These are phyloP conservation scores for Drosophila mauritiana DNA, from an alignment of 1,140 invertebrate genomes.

Conservation along the genomic window DNA sequence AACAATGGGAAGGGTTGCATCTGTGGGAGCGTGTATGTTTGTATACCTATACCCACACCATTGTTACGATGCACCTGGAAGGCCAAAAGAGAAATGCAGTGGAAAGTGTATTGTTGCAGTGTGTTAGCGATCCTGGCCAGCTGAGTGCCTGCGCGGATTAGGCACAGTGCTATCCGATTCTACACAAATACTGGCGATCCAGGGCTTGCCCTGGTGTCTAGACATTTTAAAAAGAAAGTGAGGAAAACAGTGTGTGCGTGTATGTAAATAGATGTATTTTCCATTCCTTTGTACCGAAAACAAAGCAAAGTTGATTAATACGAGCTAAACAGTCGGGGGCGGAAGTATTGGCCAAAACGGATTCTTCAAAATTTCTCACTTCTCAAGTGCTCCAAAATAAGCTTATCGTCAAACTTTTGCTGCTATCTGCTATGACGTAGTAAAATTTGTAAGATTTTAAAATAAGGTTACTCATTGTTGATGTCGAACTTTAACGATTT, in stretches of 20 bases:
- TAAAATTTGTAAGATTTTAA: background rate
- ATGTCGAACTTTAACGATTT: background rate
- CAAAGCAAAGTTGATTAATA: conserved; percentile 54
- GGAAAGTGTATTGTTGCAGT: conserved; percentile 48
- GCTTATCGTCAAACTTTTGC: background rate
- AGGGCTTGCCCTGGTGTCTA: background rate
- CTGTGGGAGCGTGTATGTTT: conserved; percentile 26
- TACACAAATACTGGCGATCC: no score
- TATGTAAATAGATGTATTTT: conserved; percentile 37
- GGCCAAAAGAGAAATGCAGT: conserved; percentile 56
- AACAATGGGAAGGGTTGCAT: conserved; percentile 23
- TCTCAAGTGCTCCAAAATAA: background rate
- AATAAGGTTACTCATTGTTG: conserved; percentile 14
- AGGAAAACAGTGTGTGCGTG: conserved; percentile 36
- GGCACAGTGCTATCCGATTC: background rate
- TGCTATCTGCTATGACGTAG: conserved; percentile 17
- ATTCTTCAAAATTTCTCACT: background rate
- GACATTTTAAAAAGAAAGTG: conserved; percentile 28
- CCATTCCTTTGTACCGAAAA: conserved; percentile 44
- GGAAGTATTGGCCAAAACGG: conserved; percentile 19
- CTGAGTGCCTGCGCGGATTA: conserved; percentile 18
- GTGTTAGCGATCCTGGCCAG: conserved; percentile 38
- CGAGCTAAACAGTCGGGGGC: conserved; percentile 28
- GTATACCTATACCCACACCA: conserved; percentile 29
- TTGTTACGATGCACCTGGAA: conserved; percentile 58